Evolutionary conservation across 1,140 invertebrate genomes (phyloP), one percentile per base, ranked within the genome.

Genomic region (Zaprionus ghesquierei): DNA sequence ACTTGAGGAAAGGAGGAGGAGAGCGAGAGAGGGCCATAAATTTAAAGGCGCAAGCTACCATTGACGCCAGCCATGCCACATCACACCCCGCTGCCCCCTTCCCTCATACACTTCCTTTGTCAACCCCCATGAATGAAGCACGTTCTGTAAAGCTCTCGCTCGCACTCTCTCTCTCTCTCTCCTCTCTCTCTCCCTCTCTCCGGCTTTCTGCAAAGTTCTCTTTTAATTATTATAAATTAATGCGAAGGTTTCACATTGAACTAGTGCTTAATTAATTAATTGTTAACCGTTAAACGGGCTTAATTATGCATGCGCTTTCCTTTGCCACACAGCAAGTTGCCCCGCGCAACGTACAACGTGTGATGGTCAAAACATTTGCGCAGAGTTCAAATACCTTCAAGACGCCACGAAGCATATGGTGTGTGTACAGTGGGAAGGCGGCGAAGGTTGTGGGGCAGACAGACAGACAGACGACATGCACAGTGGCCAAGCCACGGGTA

Each of bases 341-440:
- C 61, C 25, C 51, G 31, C 69, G 6, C 31, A 20, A 18, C 15
- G n/a, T n/a, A n/a, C n/a, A n/a, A n/a, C n/a, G n/a, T n/a, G n/a
- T n/a, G n/a, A 15, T 63, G 69, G 62, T 46, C 69, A 53, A 60
- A 66, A 72, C 63, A 71, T 59, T 66, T 66, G 23, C 6, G 1
- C 46, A 33, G 27, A 59, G 69, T 66, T 66, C 55, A 72, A 66
- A 54, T 65, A 59, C 69, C 68, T 63, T 25, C 27, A 15, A 18
- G 46, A 31, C 12, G 6, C 3, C 8, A n/a, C n/a, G n/a, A 54
- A 41, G 22, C 20, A 25, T 23, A 41, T 66, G 25, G 56, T 31
- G 22, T 41, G 25, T 53, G 25, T 25, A n/a, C 41, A 25, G 60
- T 29, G 27, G 27, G 27, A 9, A 9, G 0, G 27, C 12, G n/a